Conservation (phyloP, 2,797 vertebrate species). For the Scolopax bukidnonensis region DNA sequence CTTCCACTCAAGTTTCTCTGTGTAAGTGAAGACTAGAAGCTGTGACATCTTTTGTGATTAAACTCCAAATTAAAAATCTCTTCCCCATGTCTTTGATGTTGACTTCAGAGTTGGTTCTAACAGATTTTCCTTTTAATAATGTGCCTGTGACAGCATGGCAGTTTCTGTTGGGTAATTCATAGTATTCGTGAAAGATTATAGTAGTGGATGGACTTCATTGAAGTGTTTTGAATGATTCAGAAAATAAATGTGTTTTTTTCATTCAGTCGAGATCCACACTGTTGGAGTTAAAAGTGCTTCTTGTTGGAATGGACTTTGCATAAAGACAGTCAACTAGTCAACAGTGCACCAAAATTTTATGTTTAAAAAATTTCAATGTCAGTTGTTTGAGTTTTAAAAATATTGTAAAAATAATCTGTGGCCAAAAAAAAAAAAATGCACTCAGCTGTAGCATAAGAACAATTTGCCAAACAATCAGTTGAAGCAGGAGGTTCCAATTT, state of each 20-base stretch:
- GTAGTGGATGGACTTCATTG: not conserved
- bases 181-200: not conserved
- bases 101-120: not conserved
- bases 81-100: not conserved
- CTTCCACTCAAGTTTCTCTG: not conserved
- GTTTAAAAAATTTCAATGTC: not conserved
- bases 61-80: not conserved
- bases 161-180: not conserved
- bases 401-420: not conserved
- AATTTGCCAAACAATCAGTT: slow-evolving; percentile 43
- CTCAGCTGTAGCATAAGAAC: not conserved
- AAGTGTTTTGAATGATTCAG: not conserved
- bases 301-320: not conserved
- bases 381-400: slow-evolving; percentile 18
- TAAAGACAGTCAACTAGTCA: not conserved
- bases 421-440: not conserved
- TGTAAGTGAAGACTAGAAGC: not conserved
- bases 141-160: not conserved
- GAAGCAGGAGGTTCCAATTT: slow-evolving; percentile 65
- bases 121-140: not conserved
- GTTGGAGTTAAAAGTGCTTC: not conserved
- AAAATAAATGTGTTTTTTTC: not conserved
- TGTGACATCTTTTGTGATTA: not conserved
- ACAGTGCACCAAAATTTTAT: not conserved
- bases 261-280: not conserved